phyloP scores from a whole-genome alignment of 2,888 invertebrate species.

The Clostera curtula region DNA sequence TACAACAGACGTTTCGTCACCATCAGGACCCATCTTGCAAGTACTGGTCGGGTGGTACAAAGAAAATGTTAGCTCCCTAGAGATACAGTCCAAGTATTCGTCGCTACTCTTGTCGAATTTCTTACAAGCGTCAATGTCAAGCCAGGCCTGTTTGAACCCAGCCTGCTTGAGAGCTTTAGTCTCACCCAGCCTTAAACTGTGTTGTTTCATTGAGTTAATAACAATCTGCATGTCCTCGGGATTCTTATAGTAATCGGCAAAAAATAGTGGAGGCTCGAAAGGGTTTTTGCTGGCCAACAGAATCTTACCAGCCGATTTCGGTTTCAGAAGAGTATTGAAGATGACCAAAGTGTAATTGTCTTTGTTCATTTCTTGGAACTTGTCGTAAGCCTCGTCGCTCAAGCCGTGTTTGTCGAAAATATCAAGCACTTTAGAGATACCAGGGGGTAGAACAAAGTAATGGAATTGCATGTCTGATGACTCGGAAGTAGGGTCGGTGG shows the following conservation, averaged over 20 bases:
- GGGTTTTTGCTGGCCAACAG: slow-evolving; percentile 78
- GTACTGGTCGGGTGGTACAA: slow-evolving; percentile 74
- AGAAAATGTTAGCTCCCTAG: slow-evolving; percentile 64
- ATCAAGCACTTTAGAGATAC: slow-evolving; percentile 62
- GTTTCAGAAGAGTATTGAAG: slow-evolving; percentile 77
- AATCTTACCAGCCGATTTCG: slow-evolving; percentile 77
- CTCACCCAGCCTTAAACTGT: slow-evolving; percentile 51
- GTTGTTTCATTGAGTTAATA: slow-evolving; percentile 59
- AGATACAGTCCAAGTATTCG: slow-evolving; percentile 81
- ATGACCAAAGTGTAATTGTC: slow-evolving; percentile 66
- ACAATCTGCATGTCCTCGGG: slow-evolving; percentile 71
- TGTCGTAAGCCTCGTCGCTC: slow-evolving; percentile 55
- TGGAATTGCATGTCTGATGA: slow-evolving; percentile 69
- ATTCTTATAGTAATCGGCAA: slow-evolving; percentile 79
- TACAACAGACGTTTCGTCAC: slow-evolving; percentile 67
- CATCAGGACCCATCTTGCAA: slow-evolving; percentile 67
- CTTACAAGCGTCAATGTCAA: slow-evolving; percentile 73
- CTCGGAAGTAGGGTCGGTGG: slow-evolving; percentile 47
- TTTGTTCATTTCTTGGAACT: slow-evolving; percentile 53
- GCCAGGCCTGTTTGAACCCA: slow-evolving; percentile 68
- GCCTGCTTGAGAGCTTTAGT: slow-evolving; percentile 69
- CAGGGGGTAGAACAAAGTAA: slow-evolving; percentile 73
- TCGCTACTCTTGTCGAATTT: slow-evolving; percentile 71
- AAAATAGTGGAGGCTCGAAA: slow-evolving; percentile 76
- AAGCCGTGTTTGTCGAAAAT: slow-evolving; percentile 43